A percentile compares a stretch with the other conserved stretches of the same genome.
Evolutionary conservation across 2,888 invertebrate genomes (phyloP).

Genomic region (Papilio demoleus): DNA sequence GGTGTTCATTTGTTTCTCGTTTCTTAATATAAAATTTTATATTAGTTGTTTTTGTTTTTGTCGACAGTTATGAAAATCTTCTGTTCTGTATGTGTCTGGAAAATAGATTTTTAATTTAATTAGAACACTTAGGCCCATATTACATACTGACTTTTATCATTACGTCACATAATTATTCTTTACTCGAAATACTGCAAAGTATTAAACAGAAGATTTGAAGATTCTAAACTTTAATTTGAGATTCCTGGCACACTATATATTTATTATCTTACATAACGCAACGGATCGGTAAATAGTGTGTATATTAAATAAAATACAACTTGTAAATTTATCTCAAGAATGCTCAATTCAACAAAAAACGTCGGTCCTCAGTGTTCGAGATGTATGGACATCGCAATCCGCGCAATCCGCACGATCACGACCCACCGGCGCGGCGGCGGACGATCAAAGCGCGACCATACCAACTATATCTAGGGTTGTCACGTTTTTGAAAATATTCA

Average conservation of each 20-base stretch:
- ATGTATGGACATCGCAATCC: constrained; percentile 30
- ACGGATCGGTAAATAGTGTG: background rate
- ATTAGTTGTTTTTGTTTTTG: too few species aligned
- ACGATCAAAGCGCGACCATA: constrained; percentile 55
- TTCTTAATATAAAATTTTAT: too few species aligned
- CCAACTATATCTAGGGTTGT: constrained; percentile 31
- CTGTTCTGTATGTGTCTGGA: too few species aligned
- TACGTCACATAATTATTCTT: too few species aligned
- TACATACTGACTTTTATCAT: too few species aligned
- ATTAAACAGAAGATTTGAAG: too few species aligned
- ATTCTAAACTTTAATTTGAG: background rate
- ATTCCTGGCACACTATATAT: background rate
- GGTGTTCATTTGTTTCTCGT: too few species aligned
- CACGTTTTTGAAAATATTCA: constrained; percentile 30
- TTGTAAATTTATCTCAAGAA: constrained; percentile 23
- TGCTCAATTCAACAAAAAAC: constrained; percentile 25
- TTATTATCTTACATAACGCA: background rate
- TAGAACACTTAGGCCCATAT: too few species aligned
- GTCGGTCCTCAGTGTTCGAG: constrained; percentile 20
- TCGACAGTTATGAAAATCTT: too few species aligned
- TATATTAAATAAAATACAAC: background rate
- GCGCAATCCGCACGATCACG: constrained; percentile 59
- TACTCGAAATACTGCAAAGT: too few species aligned
- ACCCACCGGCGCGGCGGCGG: constrained; percentile 65
- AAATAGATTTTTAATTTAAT: too few species aligned